Evolutionary conservation across 2,113 vertebrate genomes (phyloP).

Genomic region (Tautogolabrus adspersus): DNA sequence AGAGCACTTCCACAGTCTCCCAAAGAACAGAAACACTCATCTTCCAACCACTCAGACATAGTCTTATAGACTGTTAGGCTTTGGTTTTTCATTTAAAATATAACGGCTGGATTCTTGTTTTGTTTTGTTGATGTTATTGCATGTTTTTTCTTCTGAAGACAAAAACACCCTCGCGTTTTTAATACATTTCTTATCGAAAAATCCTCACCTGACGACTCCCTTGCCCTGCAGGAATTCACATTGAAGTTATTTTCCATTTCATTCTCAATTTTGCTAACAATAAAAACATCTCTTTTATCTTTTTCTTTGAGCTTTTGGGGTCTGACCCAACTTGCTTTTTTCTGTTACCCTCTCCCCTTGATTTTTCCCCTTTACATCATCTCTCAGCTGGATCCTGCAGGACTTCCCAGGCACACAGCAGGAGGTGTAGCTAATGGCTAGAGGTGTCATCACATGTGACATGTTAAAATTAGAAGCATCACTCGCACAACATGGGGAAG

Average conservation of each 20-base stretch:
- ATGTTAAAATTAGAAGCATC: conserved; percentile 37
- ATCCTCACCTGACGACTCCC: neutral
- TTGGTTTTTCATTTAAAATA: neutral
- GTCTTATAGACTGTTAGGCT: neutral
- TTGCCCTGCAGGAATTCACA: neutral
- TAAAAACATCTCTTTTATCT: neutral
- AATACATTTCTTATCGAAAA: neutral
- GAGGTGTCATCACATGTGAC: conserved; percentile 55
- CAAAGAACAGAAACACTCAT: neutral
- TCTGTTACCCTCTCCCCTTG: neutral
- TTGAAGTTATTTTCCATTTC: neutral
- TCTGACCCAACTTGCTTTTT: neutral
- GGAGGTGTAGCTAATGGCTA: conserved; percentile 49
- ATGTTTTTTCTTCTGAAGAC: neutral
- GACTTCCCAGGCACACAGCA: conserved; percentile 40
- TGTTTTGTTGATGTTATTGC: neutral
- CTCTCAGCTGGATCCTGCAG: conserved; percentile 32
- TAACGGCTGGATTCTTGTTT: neutral
- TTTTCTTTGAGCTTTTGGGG: neutral
- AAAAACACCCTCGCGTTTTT: neutral
- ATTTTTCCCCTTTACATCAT: conserved; percentile 9
- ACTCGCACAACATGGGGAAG: neutral
- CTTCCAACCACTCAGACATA: neutral
- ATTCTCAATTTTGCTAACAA: neutral
- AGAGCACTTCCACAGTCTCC: neutral